Percentiles rank a stretch among this genome's conserved stretches.
phyloP scores from a whole-genome alignment of 1,140 invertebrate genomes.

The Papilio xuthus region DNA sequence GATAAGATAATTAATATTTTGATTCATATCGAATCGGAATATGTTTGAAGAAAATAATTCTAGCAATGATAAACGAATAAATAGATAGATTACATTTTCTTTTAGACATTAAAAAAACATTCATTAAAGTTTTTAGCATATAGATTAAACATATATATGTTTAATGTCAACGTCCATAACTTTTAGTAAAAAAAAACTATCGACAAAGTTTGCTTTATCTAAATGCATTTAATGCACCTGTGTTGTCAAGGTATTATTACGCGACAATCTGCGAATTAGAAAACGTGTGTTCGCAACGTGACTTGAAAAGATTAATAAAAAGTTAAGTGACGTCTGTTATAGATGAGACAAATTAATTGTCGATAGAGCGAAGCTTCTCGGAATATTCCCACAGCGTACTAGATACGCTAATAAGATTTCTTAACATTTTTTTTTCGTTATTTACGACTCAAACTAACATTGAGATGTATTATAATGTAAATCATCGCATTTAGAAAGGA shows the following conservation, averaged over 20 bases:
- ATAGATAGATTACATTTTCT: neutral
- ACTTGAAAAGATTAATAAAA: constrained; percentile 26
- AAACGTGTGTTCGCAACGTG: constrained; percentile 35
- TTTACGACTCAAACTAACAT: neutral
- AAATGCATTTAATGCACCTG: constrained; percentile 14
- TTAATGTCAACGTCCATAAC: neutral
- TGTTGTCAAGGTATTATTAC: constrained; percentile 16
- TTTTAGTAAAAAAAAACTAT: neutral
- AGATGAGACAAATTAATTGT: constrained; percentile 35
- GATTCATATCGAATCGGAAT: neutral
- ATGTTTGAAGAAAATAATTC: neutral
- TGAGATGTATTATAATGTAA: neutral
- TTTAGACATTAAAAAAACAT: neutral
- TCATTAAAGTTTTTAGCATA: too few species aligned
- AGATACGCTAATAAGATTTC: constrained; percentile 14
- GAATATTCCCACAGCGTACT: constrained; percentile 18
- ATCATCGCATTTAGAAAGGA: neutral
- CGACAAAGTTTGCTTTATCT: too few species aligned
- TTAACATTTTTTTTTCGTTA: neutral
- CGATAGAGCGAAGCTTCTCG: neutral
- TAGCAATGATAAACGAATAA: neutral
- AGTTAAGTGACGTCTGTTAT: constrained; percentile 24
- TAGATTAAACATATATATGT: too few species aligned
- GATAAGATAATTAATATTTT: neutral
- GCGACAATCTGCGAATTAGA: constrained; percentile 4